A percentile compares a stretch with the other conserved stretches of the same genome.
Evolutionary conservation across 2,888 invertebrate species (phyloP).

Genomic region (Cinara cedri): DNA sequence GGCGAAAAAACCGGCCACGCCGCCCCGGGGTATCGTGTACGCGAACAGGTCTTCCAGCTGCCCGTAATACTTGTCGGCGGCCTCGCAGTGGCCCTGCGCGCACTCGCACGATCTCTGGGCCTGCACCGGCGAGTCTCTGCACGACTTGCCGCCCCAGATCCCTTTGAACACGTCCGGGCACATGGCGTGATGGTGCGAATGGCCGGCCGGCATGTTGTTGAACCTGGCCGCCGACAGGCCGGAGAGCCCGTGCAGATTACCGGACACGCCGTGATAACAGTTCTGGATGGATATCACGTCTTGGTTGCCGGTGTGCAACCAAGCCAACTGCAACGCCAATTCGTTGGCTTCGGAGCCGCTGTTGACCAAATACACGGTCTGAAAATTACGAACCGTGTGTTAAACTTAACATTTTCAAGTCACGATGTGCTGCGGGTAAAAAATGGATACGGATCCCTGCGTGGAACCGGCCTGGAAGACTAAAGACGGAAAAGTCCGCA

Average conservation of each 20-base stretch:
- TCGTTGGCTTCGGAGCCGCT: slow-evolving; percentile 98
- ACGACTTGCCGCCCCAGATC: slow-evolving; percentile 85
- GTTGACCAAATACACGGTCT: slow-evolving; percentile 92
- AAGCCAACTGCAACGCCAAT: slow-evolving; percentile 83
- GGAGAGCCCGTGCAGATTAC: slow-evolving; percentile 79
- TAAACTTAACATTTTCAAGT: too few relatives aligned
- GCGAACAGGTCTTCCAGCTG: slow-evolving; percentile 80
- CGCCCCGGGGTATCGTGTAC: slow-evolving; percentile 78
- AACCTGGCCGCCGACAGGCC: slow-evolving; percentile 81
- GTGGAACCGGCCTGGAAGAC: too few relatives aligned
- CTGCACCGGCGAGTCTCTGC: slow-evolving; percentile 86
- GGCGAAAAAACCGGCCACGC: slow-evolving; percentile 87
- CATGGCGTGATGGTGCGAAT: slow-evolving; percentile 82
- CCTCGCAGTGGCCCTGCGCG: slow-evolving; percentile 69
- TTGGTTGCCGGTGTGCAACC: slow-evolving; percentile 81
- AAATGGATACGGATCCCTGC: too few relatives aligned
- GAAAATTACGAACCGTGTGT: slow-evolving; percentile 55
- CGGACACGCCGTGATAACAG: slow-evolving; percentile 91
- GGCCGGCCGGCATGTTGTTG: slow-evolving; percentile 72
- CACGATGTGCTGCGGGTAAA: too few relatives aligned
- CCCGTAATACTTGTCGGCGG: slow-evolving; percentile 80
- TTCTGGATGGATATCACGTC: slow-evolving; percentile 87
- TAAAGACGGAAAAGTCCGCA: too few relatives aligned
- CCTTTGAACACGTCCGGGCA: slow-evolving; percentile 92
- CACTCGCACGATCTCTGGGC: slow-evolving; percentile 74